Evolutionary conservation across 2,113 vertebrate genomes (phyloP).

Genomic region (Natator depressus): DNA sequence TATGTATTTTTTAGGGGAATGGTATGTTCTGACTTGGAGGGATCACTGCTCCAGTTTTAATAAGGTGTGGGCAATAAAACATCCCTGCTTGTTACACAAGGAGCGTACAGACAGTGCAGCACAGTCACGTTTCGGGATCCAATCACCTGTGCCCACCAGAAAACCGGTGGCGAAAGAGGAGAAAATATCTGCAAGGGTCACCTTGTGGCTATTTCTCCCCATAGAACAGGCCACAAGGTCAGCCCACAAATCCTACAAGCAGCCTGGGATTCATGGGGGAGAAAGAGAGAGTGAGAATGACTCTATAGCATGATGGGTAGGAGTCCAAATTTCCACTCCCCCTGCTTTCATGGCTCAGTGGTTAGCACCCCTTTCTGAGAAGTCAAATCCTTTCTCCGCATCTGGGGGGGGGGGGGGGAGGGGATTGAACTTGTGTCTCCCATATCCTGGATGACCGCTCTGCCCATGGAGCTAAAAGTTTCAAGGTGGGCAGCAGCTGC

Average conservation of each 20-base stretch:
- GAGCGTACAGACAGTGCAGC: neutral
- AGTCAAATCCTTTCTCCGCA: neutral
- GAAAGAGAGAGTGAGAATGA: neutral
- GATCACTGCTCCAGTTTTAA: neutral
- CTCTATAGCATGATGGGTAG: neutral
- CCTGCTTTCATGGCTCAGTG: neutral
- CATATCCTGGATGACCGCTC: neutral
- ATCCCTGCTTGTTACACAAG: neutral
- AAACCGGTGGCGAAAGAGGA: neutral
- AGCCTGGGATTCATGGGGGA: fast-evolving
- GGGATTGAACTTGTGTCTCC: neutral
- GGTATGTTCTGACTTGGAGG: neutral
- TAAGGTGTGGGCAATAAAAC: neutral
- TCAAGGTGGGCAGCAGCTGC: too few relatives aligned
- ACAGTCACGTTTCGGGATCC: neutral
- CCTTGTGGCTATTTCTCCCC: neutral
- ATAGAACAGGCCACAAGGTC: neutral
- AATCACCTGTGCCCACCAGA: neutral
- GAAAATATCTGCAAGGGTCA: neutral
- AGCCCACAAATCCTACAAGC: neutral
- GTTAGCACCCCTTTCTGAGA: neutral
- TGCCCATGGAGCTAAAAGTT: neutral
- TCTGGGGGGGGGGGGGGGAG: neutral
- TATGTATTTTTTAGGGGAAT: neutral
- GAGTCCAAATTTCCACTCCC: too few relatives aligned